Conservation (phyloP, 2,797 vertebrate species). For the Sus cebifrons region DNA sequence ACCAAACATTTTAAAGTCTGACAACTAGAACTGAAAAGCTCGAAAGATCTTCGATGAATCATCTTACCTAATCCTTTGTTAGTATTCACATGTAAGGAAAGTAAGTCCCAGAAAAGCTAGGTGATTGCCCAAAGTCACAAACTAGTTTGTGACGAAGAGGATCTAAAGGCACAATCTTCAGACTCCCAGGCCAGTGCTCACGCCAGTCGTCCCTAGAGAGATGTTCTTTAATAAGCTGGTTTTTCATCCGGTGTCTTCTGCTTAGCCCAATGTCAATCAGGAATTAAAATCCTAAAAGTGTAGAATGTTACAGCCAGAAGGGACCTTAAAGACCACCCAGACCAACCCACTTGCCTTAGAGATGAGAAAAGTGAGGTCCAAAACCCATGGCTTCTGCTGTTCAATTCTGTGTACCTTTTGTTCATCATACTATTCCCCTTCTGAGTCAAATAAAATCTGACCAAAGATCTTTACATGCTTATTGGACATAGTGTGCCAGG, state of each 20-base stretch:
- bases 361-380: neutral
- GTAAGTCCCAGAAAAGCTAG: neutral
- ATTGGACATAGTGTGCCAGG: neutral
- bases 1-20: neutral
- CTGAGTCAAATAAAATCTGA: neutral
- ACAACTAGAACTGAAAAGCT: neutral
- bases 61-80: neutral
- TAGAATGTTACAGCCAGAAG: constrained; percentile 42
- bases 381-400: neutral
- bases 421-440: neutral
- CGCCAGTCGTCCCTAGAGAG: constrained; percentile 21
- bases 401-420: neutral
- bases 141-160: neutral
- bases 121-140: neutral
- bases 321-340: neutral
- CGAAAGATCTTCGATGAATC: neutral
- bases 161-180: constrained; percentile 33
- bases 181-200: neutral
- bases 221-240: constrained; percentile 22
- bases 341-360: neutral
- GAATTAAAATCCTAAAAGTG: constrained; percentile 55
- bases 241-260: constrained; percentile 35
- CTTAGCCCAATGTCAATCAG: constrained; percentile 50
- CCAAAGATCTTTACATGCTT: constrained; percentile 46
- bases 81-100: neutral